These are phyloP conservation scores for Stomatorhinus ivindoensis DNA, from an alignment of 2,113 vertebrate genomes.

Conservation along the genomic window DNA sequence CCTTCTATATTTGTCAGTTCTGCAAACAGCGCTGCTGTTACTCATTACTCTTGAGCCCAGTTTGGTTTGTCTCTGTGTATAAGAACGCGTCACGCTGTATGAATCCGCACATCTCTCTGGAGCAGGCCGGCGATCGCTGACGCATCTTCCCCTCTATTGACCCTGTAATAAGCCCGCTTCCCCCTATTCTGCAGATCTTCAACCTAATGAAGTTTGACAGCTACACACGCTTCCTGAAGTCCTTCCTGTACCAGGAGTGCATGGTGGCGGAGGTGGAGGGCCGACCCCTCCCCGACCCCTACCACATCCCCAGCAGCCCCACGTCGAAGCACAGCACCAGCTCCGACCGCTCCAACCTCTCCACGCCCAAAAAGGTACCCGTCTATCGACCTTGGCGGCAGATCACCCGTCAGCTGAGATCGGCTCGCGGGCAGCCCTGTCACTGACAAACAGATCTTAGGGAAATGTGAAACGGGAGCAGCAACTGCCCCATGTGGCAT, in stretches of 20 bases:
- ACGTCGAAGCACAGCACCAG: constrained; percentile 82
- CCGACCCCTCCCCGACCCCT: constrained; percentile 77
- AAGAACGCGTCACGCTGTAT: neutral
- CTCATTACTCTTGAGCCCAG: neutral
- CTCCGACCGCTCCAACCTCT: constrained; percentile 79
- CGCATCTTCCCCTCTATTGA: neutral
- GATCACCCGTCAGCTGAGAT: neutral
- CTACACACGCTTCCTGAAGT: constrained; percentile 94
- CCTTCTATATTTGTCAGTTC: neutral
- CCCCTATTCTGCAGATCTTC: constrained; percentile 74
- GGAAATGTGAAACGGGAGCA: neutral
- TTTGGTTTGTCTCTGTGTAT: neutral
- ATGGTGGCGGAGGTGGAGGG: constrained; percentile 87
- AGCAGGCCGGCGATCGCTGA: neutral
- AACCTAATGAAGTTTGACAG: constrained; percentile 99
- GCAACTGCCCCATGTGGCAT: neutral
- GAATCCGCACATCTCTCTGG: neutral
- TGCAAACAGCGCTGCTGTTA: neutral
- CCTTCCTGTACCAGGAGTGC: constrained; percentile 89
- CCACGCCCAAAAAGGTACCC: constrained; percentile 85
- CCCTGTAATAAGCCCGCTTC: neutral
- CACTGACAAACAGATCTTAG: neutral
- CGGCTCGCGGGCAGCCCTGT: neutral
- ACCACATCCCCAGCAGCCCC: constrained; percentile 84
- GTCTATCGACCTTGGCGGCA: too few relatives aligned